Evolutionary conservation across 2,113 vertebrate genomes (phyloP).

Genomic region (Spilogale gracilis): DNA sequence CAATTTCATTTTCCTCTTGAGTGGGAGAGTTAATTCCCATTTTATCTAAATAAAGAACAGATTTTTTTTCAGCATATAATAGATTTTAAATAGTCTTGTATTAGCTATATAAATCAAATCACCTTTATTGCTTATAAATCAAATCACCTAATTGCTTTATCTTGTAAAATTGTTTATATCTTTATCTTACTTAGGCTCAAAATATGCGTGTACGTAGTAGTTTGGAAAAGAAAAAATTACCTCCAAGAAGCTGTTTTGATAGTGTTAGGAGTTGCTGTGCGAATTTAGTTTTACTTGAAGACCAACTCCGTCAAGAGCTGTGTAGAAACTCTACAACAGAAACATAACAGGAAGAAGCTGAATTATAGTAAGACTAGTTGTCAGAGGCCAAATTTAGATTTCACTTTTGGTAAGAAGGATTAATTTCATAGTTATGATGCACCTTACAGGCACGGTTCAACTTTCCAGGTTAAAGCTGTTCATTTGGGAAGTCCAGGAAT

Average conservation of each 20-base stretch:
- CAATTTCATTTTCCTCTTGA: slow-evolving; percentile 36
- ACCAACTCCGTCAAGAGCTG: background rate
- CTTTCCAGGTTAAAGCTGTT: background rate
- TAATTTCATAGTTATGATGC: background rate
- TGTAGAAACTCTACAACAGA: slow-evolving; percentile 42
- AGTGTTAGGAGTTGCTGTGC: background rate
- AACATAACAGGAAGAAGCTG: background rate
- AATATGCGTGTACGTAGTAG: background rate
- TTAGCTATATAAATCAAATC: slow-evolving; percentile 71
- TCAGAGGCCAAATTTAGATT: background rate
- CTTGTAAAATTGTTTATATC: background rate
- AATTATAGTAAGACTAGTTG: background rate
- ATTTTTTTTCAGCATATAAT: slow-evolving; percentile 77
- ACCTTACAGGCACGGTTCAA: background rate
- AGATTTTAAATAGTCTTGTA: slow-evolving; percentile 62
- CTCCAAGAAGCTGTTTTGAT: slow-evolving; percentile 18
- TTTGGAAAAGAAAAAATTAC: slow-evolving; percentile 59
- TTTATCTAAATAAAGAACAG: slow-evolving; percentile 73
- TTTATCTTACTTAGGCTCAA: background rate
- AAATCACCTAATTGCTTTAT: slow-evolving; percentile 58
- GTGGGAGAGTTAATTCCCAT: slow-evolving; percentile 68
- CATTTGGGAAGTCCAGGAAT: background rate
- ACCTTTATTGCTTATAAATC: slow-evolving; percentile 50
- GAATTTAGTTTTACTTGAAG: background rate
- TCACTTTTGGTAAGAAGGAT: background rate